phyloP scores from a whole-genome alignment of 2,888 invertebrate genomes.

The Chrysolina haemoptera region DNA sequence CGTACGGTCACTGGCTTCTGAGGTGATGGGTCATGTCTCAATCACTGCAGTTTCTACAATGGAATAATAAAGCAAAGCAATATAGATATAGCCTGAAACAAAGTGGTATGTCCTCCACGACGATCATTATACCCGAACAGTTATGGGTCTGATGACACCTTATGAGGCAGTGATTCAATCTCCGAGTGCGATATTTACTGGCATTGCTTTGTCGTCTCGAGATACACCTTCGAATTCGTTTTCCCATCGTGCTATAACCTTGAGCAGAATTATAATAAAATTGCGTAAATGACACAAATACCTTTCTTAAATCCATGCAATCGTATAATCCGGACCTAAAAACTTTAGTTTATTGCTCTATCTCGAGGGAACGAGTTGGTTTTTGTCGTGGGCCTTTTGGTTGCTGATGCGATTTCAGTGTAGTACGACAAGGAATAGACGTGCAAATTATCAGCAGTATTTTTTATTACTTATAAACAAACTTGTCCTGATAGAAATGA shows the following conservation, averaged over 20 bases:
- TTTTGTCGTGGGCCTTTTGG: conserved; percentile 43
- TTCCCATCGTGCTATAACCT: background rate
- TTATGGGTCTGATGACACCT: conserved; percentile 3
- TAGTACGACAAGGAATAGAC: background rate
- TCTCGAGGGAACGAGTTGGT: conserved; percentile 45
- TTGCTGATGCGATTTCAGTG: conserved; percentile 43
- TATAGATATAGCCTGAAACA: background rate
- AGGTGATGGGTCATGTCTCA: too few species aligned
- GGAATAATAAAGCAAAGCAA: background rate
- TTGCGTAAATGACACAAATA: conserved; percentile 36
- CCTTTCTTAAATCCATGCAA: conserved; percentile 34
- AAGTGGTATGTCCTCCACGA: background rate
- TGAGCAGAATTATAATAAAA: conserved; percentile 34
- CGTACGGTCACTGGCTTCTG: too few species aligned
- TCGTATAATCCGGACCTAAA: conserved; percentile 46
- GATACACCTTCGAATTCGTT: background rate
- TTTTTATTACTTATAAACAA: too few species aligned
- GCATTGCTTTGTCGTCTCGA: background rate
- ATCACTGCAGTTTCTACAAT: background rate
- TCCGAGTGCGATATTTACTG: conserved; percentile 1
- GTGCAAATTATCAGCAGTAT: background rate
- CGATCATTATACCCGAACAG: background rate
- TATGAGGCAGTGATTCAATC: conserved; percentile 17
- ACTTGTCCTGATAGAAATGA: too few species aligned
- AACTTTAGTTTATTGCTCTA: conserved; percentile 53